Evolutionary conservation across 1,140 invertebrate species (phyloP), one percentile per base, ranked within the genome.

Genomic region (Drosophila chauvacae): DNA sequence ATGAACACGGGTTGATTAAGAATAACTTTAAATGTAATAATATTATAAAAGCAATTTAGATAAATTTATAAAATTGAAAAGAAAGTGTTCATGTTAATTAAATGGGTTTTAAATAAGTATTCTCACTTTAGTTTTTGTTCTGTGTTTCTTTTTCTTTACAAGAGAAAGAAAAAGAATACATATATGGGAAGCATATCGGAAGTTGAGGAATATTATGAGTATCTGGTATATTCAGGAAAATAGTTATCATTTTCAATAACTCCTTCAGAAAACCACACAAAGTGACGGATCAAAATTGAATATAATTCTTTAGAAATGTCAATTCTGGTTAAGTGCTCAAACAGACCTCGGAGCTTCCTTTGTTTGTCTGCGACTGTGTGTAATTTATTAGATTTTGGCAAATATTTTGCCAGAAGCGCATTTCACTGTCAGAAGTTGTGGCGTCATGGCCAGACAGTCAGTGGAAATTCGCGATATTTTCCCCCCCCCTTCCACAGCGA

Each of bases 341-440:
- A 14, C 69, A 61, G 33, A 73, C 69, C 71, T 58, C 65, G 65
- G 4, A 11, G 45, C 13, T 66, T 42, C 50, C 37, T 35, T 47
- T 71, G 48, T 56, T 63, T 53, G 58, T 51, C 70, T 73, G 42
- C 61, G 45, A 61, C 66, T 74, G 71, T 76, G 75, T 86, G 79
- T 82, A 87, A 86, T 86, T 86, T 86, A 86, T 86, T 87, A 87
- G 79, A 86, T 86, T 87, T 83, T 80, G 83, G 76, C 80, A 86
- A 86, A 86, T 80, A 86, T 86, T 87, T 87, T 83, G 75, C 62
- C 59, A 87, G 69, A 71, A 79, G 66, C 74, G 77, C 84, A 73
- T 80, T 87, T 87, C 71, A 76, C 79, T 87, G 84, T 87, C 79
- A 86, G 70, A 75, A 78, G 61, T 57, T 82, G 74, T 61, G 83